A percentile compares a stretch with the other conserved stretches of the same genome.
phyloP scores from a whole-genome alignment of 2,888 invertebrate species.

The Mactromeris polynyma region DNA sequence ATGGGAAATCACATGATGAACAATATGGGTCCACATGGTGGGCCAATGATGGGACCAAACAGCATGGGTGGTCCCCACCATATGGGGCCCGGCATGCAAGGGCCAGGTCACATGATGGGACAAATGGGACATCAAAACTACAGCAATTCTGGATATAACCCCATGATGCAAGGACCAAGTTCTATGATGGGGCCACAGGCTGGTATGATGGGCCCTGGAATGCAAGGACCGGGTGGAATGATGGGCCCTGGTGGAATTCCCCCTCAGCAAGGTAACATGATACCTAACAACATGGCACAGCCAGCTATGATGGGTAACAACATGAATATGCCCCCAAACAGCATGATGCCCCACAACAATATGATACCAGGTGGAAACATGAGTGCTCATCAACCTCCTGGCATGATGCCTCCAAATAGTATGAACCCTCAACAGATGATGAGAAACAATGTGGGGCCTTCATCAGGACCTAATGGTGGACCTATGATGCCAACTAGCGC shows the following conservation, averaged over 20 bases:
- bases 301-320: constrained; percentile 67
- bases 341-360: constrained; percentile 67
- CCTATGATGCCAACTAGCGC: constrained; percentile 48
- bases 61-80: constrained; percentile 73
- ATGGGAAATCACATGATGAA: constrained; percentile 81
- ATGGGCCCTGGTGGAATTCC: constrained; percentile 68
- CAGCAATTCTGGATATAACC: constrained; percentile 53
- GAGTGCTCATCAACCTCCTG: constrained; percentile 56
- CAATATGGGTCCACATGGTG: constrained; percentile 71
- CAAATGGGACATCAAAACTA: constrained; percentile 47
- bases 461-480: constrained; percentile 39
- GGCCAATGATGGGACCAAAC: constrained; percentile 85
- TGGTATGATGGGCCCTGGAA: constrained; percentile 71
- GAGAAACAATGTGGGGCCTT: constrained; percentile 56
- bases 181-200: constrained; percentile 70
- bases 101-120: constrained; percentile 71
- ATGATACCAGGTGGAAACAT: constrained; percentile 53
- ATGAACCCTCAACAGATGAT: constrained; percentile 68
- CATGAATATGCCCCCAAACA: constrained; percentile 73
- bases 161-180: constrained; percentile 67
- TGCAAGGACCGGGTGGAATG: constrained; percentile 72
- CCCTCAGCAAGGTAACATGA: constrained; percentile 71
- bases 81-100: constrained; percentile 70
- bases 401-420: constrained; percentile 73
- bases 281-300: constrained; percentile 68